Evolutionary conservation across 2,113 vertebrate genomes (phyloP).

Genomic region (Nematolebias whitei): DNA sequence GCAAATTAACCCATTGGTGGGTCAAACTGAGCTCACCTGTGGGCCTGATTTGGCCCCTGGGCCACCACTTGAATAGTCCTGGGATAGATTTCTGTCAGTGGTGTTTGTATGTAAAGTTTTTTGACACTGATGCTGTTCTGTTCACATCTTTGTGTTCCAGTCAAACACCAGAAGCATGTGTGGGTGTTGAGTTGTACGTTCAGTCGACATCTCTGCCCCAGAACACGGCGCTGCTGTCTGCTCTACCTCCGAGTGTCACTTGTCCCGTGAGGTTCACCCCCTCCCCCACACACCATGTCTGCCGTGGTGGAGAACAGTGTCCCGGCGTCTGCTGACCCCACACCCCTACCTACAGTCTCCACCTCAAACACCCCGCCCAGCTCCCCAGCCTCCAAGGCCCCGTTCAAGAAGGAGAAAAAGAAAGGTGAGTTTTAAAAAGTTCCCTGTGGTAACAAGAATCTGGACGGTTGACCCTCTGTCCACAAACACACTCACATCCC

Average conservation of each 20-base stretch:
- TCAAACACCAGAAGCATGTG: conserved; percentile 62
- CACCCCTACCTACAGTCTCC: conserved; percentile 12
- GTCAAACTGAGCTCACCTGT: too few relatives aligned
- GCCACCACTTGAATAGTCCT: too few relatives aligned
- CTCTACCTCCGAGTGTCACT: conserved; percentile 28
- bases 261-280: conserved; percentile 39
- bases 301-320: conserved; percentile 80
- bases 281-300: conserved; percentile 81
- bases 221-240: conserved; percentile 47
- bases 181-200: conserved; percentile 64
- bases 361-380: conserved; percentile 36
- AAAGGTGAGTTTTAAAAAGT: conserved; percentile 73
- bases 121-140: not conserved
- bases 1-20: too few relatives aligned
- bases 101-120: too few relatives aligned
- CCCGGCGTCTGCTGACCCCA: conserved; percentile 71
- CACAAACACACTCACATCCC: too few relatives aligned
- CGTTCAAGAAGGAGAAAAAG: conserved; percentile 91
- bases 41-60: too few relatives aligned
- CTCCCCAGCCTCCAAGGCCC: conserved; percentile 75
- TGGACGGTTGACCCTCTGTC: too few relatives aligned
- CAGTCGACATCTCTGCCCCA: conserved; percentile 47
- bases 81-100: too few relatives aligned
- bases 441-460: not conserved
- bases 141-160: conserved; percentile 52